Evolutionary conservation across 2,797 vertebrate genomes (phyloP).

Genomic region (Helarctos malayanus): DNA sequence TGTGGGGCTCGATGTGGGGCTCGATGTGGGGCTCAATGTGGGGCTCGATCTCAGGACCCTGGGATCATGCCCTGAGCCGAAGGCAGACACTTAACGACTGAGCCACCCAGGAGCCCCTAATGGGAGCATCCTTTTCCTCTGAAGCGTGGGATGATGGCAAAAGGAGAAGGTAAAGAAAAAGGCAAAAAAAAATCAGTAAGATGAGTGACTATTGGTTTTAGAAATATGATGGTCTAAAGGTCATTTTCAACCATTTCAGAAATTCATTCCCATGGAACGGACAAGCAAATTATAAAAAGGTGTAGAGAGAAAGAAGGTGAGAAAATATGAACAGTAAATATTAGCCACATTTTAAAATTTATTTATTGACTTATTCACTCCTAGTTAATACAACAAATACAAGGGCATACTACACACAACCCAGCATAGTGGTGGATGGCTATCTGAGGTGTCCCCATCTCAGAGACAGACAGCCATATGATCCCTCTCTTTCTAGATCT

Average conservation of each 20-base stretch:
- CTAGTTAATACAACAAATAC: not conserved
- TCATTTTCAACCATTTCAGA: slow-evolving; percentile 24
- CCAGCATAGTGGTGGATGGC: not conserved
- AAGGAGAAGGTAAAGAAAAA: not conserved
- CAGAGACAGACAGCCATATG: accelerated
- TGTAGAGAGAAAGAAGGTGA: not conserved
- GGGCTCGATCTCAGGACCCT: too few relatives aligned
- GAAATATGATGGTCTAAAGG: not conserved
- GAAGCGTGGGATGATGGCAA: not conserved
- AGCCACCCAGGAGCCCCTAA: not conserved
- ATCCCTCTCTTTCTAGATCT: not conserved
- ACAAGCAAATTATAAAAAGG: not conserved
- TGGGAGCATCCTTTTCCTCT: not conserved
- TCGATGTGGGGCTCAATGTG: too few relatives aligned
- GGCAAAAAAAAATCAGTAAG: not conserved
- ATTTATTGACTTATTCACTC: not conserved
- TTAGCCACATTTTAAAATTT: not conserved
- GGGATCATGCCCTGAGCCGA: too few relatives aligned
- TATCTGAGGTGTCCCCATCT: not conserved
- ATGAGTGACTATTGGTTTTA: not conserved
- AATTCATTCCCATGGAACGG: not conserved
- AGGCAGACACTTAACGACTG: too few relatives aligned
- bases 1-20: too few relatives aligned
- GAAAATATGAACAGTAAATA: not conserved
- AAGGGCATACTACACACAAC: not conserved